Evolutionary conservation across 2,113 vertebrate genomes (phyloP).

Genomic region (Ceyx margarethae): DNA sequence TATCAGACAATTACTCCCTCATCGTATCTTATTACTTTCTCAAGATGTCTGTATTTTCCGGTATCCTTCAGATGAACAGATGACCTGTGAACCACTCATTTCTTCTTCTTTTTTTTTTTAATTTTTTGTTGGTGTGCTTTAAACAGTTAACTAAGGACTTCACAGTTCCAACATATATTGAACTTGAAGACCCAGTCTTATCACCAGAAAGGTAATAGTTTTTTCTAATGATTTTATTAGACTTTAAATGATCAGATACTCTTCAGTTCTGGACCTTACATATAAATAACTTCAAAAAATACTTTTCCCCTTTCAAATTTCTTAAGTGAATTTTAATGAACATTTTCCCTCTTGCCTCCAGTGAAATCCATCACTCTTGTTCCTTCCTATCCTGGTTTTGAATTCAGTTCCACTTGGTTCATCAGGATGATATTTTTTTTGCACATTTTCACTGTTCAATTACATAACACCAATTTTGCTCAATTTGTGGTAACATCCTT

Average conservation of each 20-base stretch:
- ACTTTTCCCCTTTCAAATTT: neutral
- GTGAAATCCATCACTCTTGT: neutral
- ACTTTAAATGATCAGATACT: neutral
- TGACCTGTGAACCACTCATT: neutral
- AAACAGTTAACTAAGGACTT: neutral
- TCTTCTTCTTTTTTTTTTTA: neutral
- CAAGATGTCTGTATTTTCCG: neutral
- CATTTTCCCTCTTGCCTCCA: neutral
- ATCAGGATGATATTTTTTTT: neutral
- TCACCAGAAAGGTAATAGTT: neutral
- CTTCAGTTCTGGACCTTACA: neutral
- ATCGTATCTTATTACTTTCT: neutral
- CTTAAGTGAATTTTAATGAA: neutral
- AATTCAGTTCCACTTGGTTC: neutral
- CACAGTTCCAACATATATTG: neutral
- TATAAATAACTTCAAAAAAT: neutral
- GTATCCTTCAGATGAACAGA: neutral
- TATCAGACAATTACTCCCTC: neutral
- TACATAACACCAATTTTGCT: neutral
- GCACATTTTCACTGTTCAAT: neutral
- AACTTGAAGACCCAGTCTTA: neutral
- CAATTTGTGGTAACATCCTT: slow-evolving; percentile 11
- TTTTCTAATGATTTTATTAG: neutral
- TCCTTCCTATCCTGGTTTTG: neutral
- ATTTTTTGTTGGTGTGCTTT: neutral